phyloP scores from a whole-genome alignment of 2,888 invertebrate species.

The Pristionchus mayeri region DNA sequence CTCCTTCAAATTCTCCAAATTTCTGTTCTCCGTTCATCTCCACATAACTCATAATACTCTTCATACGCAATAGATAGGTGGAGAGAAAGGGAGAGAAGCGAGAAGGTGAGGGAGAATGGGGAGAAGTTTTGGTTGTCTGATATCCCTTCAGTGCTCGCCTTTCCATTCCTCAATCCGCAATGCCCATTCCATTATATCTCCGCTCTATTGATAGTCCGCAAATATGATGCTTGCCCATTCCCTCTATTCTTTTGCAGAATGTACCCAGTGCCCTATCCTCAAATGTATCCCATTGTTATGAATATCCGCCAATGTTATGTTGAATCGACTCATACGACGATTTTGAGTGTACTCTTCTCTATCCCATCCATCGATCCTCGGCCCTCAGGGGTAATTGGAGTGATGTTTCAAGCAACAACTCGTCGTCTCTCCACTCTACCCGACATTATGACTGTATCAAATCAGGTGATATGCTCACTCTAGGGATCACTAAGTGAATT shows the following conservation, averaged over 20 bases:
- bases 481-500: not conserved
- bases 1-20: not conserved
- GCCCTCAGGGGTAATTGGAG: not conserved
- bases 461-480: not conserved
- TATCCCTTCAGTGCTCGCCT: slow-evolving; percentile 14
- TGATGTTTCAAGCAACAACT: slow-evolving; percentile 46
- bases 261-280: not conserved
- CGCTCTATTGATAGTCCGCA: slow-evolving; percentile 23
- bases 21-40: not conserved
- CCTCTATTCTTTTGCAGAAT: not conserved
- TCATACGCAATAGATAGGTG: slow-evolving; percentile 38
- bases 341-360: not conserved
- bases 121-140: slow-evolving; percentile 37
- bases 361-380: not conserved
- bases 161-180: not conserved
- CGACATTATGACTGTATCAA: slow-evolving; percentile 1
- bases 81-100: not conserved
- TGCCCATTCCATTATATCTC: not conserved
- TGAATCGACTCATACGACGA: not conserved
- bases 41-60: slow-evolving; percentile 37
- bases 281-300: slow-evolving; percentile 15
- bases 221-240: slow-evolving; percentile 27
- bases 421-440: slow-evolving; percentile 41
- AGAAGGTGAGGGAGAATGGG: not conserved
- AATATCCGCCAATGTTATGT: slow-evolving; percentile 2